phyloP scores from a whole-genome alignment of 2,797 vertebrate species.

The Microchirus variegatus region DNA sequence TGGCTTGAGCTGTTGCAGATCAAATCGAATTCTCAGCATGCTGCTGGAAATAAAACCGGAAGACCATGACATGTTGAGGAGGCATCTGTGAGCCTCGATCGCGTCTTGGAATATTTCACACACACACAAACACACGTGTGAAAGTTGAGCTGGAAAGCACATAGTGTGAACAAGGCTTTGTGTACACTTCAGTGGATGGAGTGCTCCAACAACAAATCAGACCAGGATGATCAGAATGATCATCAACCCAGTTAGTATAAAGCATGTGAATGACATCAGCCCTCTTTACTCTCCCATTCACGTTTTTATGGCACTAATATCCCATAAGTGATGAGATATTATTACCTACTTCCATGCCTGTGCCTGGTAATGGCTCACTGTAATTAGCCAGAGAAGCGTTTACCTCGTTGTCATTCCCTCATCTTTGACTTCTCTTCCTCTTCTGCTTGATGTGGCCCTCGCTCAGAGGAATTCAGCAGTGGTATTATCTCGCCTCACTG shows the following conservation, averaged over 20 bases:
- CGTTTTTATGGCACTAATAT: conserved; percentile 14
- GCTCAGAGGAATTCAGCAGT: conserved; percentile 30
- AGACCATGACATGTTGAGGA: too few species aligned
- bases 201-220: not conserved
- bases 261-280: conserved; percentile 13
- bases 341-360: conserved; percentile 13
- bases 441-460: conserved; percentile 40
- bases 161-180: too few species aligned
- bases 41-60: too few species aligned
- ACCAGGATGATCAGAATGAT: too few species aligned
- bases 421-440: conserved; percentile 30
- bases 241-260: too few species aligned
- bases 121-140: too few species aligned
- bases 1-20: too few species aligned
- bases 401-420: conserved; percentile 40
- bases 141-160: too few species aligned
- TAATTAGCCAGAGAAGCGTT: conserved; percentile 38
- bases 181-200: not conserved
- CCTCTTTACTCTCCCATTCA: not conserved
- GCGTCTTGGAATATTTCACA: too few species aligned
- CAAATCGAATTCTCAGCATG: too few species aligned
- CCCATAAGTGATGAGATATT: conserved; percentile 36
- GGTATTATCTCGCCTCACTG: conserved; percentile 53
- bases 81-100: too few species aligned
- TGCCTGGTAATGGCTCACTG: conserved; percentile 24